phyloP scores from a whole-genome alignment of 1,140 invertebrate genomes.

The Drosophila kohkoa region DNA sequence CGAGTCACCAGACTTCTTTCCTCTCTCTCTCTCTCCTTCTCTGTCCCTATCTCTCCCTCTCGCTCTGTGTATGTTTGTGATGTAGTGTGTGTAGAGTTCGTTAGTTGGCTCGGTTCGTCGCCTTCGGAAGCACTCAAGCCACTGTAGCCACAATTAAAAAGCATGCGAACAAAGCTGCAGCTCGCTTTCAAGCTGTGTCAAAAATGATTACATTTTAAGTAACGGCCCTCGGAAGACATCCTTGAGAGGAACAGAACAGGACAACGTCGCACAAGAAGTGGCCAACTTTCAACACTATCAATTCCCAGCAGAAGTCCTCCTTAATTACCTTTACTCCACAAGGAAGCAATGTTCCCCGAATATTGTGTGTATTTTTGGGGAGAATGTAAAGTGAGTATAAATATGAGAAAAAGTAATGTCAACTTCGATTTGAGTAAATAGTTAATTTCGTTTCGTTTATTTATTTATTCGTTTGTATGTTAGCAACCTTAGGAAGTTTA shows the following conservation, averaged over 20 bases:
- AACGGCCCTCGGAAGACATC: constrained; percentile 1
- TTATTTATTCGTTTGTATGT: constrained; percentile 46
- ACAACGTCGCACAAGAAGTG: constrained; percentile 2
- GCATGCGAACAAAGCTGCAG: constrained; percentile 16
- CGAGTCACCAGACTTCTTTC: background rate
- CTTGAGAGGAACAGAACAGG: background rate
- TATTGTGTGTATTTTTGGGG: background rate
- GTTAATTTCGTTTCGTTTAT: constrained; percentile 38
- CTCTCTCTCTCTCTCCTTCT: no score
- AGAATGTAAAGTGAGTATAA: background rate
- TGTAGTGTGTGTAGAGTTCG: background rate
- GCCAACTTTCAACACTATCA: constrained; percentile 7
- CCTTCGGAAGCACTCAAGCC: constrained; percentile 27
- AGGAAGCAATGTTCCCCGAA: background rate
- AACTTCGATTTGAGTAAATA: background rate
- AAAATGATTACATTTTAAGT: constrained; percentile 63
- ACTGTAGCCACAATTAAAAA: constrained; percentile 49
- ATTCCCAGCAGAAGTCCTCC: no score
- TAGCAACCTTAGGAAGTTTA: constrained; percentile 63
- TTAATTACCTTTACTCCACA: no score
- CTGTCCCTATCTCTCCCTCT: no score
- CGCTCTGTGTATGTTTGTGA: background rate
- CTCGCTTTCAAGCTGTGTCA: constrained; percentile 4
- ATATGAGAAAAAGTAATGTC: no score
- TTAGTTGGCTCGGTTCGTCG: constrained; percentile 31